These are phyloP conservation scores for Orussus abietinus DNA, from an alignment of 1,140 invertebrate species.

Conservation along the genomic window DNA sequence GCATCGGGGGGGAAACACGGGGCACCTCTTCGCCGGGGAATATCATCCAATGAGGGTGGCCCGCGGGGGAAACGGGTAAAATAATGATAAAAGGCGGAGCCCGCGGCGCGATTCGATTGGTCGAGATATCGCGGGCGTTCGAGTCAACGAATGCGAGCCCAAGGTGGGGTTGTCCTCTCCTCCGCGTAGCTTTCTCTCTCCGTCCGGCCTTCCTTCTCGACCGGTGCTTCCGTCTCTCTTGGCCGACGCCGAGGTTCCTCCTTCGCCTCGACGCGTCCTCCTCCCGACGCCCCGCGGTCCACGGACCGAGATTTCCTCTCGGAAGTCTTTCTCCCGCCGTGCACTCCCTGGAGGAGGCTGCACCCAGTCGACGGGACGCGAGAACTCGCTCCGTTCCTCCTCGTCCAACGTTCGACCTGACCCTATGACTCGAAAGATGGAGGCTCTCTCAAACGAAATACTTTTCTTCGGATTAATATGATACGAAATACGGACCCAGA, in stretches of 20 bases:
- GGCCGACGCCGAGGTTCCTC: slow-evolving; percentile 14
- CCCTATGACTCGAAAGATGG: too few relatives aligned
- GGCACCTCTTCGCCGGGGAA: too few relatives aligned
- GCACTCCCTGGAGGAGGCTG: too few relatives aligned
- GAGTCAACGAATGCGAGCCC: slow-evolving; percentile 42
- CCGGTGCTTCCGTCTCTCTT: slow-evolving; percentile 10
- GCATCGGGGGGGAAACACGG: slow-evolving; percentile 12
- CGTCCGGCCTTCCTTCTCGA: slow-evolving; percentile 12
- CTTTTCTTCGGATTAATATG: too few relatives aligned
- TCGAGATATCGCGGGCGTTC: slow-evolving; percentile 54
- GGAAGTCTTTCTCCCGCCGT: slow-evolving; percentile 8
- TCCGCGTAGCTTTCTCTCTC: slow-evolving; percentile 23
- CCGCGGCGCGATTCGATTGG: slow-evolving; percentile 51
- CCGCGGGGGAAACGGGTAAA: slow-evolving; percentile 55
- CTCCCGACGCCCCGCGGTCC: slow-evolving; percentile 16
- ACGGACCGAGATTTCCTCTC: slow-evolving; percentile 13
- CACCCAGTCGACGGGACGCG: too few relatives aligned
- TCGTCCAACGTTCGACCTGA: too few relatives aligned
- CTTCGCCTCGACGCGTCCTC: slow-evolving; percentile 15
- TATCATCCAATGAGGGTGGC: slow-evolving; percentile 55
- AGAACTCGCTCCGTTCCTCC: too few relatives aligned
- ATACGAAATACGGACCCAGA: too few relatives aligned
- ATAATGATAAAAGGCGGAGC: slow-evolving; percentile 57
- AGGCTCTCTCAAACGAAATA: too few relatives aligned
- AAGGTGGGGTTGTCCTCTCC: slow-evolving; percentile 44